phyloP scores from a whole-genome alignment of 1,140 invertebrate species.

The Caerostris extrusa region DNA sequence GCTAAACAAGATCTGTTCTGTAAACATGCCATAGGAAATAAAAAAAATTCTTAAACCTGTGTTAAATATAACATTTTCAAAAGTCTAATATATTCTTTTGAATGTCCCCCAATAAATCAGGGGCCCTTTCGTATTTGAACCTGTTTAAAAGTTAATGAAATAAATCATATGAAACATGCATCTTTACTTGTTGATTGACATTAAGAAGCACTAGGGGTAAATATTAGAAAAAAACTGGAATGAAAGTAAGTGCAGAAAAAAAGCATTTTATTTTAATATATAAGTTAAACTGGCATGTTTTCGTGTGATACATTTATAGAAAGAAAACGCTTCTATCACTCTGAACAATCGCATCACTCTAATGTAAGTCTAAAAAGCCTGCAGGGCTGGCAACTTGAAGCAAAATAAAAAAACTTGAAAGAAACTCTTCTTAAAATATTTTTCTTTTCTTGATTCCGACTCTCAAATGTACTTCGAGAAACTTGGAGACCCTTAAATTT shows the following conservation, averaged over 20 bases:
- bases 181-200: too few relatives aligned
- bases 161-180: too few relatives aligned
- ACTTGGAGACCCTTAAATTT: slow-evolving; percentile 36
- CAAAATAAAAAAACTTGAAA: background rate
- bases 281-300: background rate
- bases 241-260: background rate
- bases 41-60: too few relatives aligned
- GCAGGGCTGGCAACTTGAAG: background rate
- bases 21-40: too few relatives aligned
- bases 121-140: too few relatives aligned
- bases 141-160: too few relatives aligned
- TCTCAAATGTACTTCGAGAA: slow-evolving; percentile 5
- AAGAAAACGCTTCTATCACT: background rate
- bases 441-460: slow-evolving; percentile 3
- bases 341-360: background rate
- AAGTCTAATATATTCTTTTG: too few relatives aligned
- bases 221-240: background rate
- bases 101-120: too few relatives aligned
- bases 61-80: too few relatives aligned
- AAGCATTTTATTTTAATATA: background rate
- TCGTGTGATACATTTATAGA: background rate
- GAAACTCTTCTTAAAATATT: slow-evolving; percentile 23
- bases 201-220: background rate
- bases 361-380: background rate
- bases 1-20: too few relatives aligned